Evolutionary conservation across 2,888 invertebrate species (phyloP).

Genomic region (Trypoxylon attenuatum): DNA sequence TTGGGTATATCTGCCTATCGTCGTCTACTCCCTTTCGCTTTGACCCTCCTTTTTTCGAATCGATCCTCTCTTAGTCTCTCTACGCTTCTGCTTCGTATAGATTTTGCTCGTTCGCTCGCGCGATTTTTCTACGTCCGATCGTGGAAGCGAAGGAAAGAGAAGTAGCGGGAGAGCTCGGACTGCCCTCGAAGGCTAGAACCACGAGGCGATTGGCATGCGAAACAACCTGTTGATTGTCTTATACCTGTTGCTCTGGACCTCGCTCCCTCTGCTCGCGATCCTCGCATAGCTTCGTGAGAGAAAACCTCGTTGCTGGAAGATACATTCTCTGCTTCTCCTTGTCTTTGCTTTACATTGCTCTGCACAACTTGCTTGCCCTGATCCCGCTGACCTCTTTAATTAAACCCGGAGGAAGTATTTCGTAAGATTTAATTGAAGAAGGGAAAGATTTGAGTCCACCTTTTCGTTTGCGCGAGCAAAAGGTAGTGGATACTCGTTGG

Average conservation of each 20-base stretch:
- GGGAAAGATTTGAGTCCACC: too few species aligned
- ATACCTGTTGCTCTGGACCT: conserved; percentile 58
- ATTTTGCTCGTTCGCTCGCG: conserved; percentile 15
- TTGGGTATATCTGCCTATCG: conserved; percentile 40
- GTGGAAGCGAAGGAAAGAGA: conserved; percentile 17
- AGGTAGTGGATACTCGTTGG: not conserved
- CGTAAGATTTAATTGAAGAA: too few species aligned
- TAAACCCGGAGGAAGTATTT: too few species aligned
- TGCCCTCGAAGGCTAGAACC: too few species aligned
- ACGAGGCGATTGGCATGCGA: conserved; percentile 67
- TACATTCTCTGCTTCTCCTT: not conserved
- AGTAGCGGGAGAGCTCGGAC: too few species aligned
- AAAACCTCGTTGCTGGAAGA: not conserved
- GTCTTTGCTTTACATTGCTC: not conserved
- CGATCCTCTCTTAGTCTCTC: not conserved
- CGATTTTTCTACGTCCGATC: conserved; percentile 15
- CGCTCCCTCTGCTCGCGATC: conserved; percentile 8
- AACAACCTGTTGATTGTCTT: conserved; percentile 71
- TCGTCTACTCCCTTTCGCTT: conserved; percentile 17
- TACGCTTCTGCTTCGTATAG: not conserved
- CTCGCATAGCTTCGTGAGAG: conserved; percentile 3
- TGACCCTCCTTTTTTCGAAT: conserved; percentile 16
- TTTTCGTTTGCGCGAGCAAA: too few species aligned
- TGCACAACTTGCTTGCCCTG: too few species aligned
- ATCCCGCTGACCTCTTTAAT: too few species aligned